Percentiles rank a stretch among this genome's conserved stretches.
Evolutionary conservation across 2,113 vertebrate species (phyloP).

Genomic region (Pandion haliaetus): DNA sequence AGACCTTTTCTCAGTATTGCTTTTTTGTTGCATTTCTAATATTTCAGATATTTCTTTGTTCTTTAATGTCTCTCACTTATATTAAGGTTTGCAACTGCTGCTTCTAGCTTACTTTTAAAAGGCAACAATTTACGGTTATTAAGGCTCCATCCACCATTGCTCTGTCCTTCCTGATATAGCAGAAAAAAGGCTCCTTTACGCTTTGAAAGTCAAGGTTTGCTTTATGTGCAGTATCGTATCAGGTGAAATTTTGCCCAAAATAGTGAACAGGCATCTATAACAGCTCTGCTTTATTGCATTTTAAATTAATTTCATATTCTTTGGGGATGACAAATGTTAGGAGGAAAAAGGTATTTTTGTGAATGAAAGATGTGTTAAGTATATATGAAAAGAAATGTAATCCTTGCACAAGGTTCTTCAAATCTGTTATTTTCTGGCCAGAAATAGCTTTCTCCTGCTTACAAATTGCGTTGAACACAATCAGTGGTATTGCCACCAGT

Average conservation of each 20-base stretch:
- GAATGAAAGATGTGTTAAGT: neutral
- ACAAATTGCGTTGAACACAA: neutral
- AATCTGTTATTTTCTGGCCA: neutral
- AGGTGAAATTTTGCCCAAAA: neutral
- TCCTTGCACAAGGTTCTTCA: neutral
- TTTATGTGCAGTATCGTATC: neutral
- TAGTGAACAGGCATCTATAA: neutral
- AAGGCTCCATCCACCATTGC: neutral
- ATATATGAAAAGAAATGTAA: neutral
- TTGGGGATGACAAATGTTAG: neutral
- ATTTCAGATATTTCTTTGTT: neutral
- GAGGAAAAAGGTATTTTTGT: neutral
- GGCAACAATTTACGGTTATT: neutral
- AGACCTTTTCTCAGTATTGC: neutral
- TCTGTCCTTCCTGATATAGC: neutral
- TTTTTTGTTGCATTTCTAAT: neutral
- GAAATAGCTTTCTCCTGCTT: neutral
- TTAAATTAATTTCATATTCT: neutral
- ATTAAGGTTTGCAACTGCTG: neutral
- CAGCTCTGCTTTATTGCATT: neutral
- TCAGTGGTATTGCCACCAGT: neutral
- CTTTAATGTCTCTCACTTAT: neutral
- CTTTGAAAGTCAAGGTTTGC: neutral
- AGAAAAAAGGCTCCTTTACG: neutral
- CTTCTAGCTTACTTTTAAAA: neutral